phyloP scores from a whole-genome alignment of 2,797 vertebrate genomes.

The Allobates femoralis region DNA sequence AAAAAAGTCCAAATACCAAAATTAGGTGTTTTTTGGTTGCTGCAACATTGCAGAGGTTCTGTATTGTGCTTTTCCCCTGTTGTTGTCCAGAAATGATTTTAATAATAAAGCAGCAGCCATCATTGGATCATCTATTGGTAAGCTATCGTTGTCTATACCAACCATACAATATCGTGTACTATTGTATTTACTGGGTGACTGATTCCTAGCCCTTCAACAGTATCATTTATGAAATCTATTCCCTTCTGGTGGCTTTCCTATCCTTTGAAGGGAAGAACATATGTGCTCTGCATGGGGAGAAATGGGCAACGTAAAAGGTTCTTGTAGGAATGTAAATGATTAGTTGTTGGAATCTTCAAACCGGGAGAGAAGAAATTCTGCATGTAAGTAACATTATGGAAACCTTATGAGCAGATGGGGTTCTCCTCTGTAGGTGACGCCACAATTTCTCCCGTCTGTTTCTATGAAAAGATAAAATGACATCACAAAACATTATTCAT shows the following conservation, averaged over 20 bases:
- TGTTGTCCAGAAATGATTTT: too few species aligned
- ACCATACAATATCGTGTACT: not conserved
- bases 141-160: not conserved
- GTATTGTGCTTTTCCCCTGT: too few species aligned
- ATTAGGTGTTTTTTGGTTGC: too few species aligned
- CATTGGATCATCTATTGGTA: not conserved
- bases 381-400: constrained; percentile 53
- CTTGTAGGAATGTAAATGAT: constrained; percentile 46
- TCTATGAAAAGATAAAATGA: constrained; percentile 31
- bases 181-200: not conserved
- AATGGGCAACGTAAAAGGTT: constrained; percentile 19
- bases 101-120: not conserved
- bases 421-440: constrained; percentile 28
- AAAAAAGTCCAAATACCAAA: too few species aligned
- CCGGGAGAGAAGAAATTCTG: constrained; percentile 44
- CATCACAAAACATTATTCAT: constrained; percentile 36
- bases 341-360: constrained; percentile 54
- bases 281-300: constrained; percentile 15
- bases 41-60: too few species aligned
- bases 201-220: not conserved
- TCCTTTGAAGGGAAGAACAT: constrained; percentile 38
- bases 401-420: constrained; percentile 53
- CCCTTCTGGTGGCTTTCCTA: constrained; percentile 30
- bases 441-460: constrained; percentile 21
- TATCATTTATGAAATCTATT: constrained; percentile 27